Percentiles rank a stretch among this genome's conserved stretches.
Evolutionary conservation across 2,113 vertebrate species (phyloP).

Genomic region (Terrapene triunguis): DNA sequence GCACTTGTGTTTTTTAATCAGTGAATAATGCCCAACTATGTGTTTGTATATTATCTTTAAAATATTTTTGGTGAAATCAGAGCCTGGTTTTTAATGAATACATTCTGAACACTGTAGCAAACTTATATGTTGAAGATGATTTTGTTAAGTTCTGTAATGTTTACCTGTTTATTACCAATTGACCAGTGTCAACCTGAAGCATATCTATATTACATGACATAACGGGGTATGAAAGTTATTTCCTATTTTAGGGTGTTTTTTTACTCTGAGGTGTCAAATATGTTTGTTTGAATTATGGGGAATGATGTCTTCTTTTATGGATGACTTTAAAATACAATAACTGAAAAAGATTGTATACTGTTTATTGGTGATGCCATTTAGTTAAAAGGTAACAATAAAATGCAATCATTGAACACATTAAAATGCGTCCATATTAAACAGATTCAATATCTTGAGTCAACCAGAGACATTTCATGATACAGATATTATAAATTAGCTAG

Average conservation of each 20-base stretch:
- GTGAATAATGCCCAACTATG: conserved; percentile 21
- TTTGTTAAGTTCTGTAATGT: conserved; percentile 56
- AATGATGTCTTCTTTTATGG: not conserved
- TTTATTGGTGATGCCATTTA: not conserved
- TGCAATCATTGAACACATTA: conserved; percentile 24
- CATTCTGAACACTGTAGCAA: conserved; percentile 71
- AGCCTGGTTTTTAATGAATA: conserved; percentile 68
- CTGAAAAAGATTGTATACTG: not conserved
- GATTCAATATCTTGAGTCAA: not conserved
- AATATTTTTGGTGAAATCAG: conserved; percentile 70
- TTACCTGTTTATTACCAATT: conserved; percentile 31
- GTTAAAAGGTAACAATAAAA: conserved; percentile 42
- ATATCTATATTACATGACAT: not conserved
- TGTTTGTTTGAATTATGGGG: conserved; percentile 19
- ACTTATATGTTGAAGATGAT: conserved; percentile 46
- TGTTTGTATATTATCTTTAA: conserved; percentile 73
- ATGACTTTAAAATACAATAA: not conserved
- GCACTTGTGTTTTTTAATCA: conserved; percentile 68
- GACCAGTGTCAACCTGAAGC: not conserved
- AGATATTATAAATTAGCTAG: not conserved
- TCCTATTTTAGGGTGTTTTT: conserved; percentile 14
- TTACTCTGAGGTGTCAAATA: not conserved
- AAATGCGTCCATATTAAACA: conserved; percentile 26
- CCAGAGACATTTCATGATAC: not conserved
- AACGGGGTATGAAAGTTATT: not conserved